A percentile compares a stretch with the other conserved stretches of the same genome.
phyloP scores from a whole-genome alignment of 2,797 vertebrate species.

The Rhodeus uyekii region DNA sequence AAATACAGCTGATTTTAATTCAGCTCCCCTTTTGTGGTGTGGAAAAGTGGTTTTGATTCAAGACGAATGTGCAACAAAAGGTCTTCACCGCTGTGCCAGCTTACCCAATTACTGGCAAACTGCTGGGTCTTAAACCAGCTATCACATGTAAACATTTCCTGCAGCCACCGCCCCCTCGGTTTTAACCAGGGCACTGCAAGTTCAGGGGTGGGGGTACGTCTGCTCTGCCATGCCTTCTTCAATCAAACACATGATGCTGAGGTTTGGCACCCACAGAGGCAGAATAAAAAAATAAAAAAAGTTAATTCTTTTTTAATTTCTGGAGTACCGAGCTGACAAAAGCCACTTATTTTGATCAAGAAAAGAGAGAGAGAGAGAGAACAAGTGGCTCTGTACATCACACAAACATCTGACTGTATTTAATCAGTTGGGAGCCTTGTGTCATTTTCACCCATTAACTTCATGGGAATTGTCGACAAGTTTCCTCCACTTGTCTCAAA shows the following conservation, averaged over 20 bases:
- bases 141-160: constrained; percentile 70
- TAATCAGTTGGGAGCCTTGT: constrained; percentile 46
- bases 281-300: constrained; percentile 29
- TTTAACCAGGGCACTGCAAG: constrained; percentile 50
- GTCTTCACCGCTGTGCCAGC: constrained; percentile 64
- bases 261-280: constrained; percentile 37
- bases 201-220: constrained; percentile 30
- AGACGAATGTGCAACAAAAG: constrained; percentile 66
- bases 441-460: constrained; percentile 48
- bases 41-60: constrained; percentile 70
- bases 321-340: constrained; percentile 29
- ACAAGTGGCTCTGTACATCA: constrained; percentile 24
- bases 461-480: constrained; percentile 45
- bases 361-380: constrained; percentile 10
- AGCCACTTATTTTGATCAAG: constrained; percentile 37
- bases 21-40: constrained; percentile 75
- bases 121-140: constrained; percentile 73
- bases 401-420: constrained; percentile 36
- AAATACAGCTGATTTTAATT: constrained; percentile 84
- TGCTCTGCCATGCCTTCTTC: constrained; percentile 41
- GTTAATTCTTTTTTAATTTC: constrained; percentile 32
- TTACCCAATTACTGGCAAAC: constrained; percentile 74
- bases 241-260: constrained; percentile 39
- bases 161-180: constrained; percentile 58
- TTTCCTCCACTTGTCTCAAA: constrained; percentile 42